Percentiles rank a stretch among this genome's conserved stretches.
phyloP scores from a whole-genome alignment of 2,113 vertebrate species.

The Clarias gariepinus region DNA sequence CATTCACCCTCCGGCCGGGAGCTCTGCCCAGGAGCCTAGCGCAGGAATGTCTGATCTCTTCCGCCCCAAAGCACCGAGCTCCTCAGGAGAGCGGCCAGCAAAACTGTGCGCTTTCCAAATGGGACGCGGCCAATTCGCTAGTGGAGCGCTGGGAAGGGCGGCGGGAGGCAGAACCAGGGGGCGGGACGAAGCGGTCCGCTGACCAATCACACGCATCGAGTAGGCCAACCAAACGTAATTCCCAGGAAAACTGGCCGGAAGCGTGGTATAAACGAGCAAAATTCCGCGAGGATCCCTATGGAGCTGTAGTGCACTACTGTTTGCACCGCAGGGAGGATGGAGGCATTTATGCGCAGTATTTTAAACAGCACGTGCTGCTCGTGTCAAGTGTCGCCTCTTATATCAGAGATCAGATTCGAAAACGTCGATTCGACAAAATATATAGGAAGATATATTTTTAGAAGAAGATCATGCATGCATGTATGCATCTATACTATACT shows the following conservation, averaged over 20 bases:
- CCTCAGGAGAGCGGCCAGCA: background rate
- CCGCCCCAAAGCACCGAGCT: background rate
- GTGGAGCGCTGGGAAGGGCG: background rate
- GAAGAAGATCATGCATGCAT: too few relatives aligned
- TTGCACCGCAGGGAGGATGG: background rate
- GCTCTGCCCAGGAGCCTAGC: constrained; percentile 63
- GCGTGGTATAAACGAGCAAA: background rate
- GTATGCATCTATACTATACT: too few relatives aligned
- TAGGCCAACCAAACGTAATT: constrained; percentile 59
- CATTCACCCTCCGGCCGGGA: constrained; percentile 75
- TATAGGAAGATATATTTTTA: too few relatives aligned
- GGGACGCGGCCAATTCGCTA: constrained; percentile 16
- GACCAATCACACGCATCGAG: constrained; percentile 28
- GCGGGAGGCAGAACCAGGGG: background rate
- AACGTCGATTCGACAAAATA: too few relatives aligned
- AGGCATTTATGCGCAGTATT: background rate
- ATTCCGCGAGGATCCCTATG: too few relatives aligned
- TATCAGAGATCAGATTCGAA: too few relatives aligned
- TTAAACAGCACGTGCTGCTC: background rate
- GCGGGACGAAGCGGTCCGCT: background rate
- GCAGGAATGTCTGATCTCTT: constrained; percentile 51
- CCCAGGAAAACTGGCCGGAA: constrained; percentile 37
- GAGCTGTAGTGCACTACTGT: background rate
- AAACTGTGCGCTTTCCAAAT: background rate
- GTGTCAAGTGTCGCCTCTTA: background rate